Evolutionary conservation across 2,113 vertebrate species (phyloP).

Genomic region (Echinops telfairi): DNA sequence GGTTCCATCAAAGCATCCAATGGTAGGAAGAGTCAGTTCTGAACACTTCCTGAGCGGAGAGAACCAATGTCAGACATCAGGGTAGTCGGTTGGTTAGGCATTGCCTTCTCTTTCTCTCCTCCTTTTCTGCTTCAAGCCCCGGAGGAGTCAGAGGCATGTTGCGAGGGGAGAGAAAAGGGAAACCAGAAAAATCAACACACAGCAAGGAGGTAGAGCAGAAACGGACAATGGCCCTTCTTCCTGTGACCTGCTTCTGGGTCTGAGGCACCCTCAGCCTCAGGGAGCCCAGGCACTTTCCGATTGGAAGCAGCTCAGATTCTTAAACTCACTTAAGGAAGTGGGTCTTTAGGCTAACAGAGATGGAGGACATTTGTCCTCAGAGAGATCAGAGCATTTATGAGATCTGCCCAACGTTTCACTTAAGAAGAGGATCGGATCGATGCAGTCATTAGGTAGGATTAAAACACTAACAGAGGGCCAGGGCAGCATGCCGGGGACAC

Average conservation of each 20-base stretch:
- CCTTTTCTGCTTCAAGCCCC: neutral
- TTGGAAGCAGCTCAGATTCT: neutral
- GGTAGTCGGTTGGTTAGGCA: neutral
- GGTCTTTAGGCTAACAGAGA: slow-evolving; percentile 1
- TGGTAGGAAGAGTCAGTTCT: neutral
- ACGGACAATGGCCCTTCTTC: neutral
- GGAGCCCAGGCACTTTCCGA: neutral
- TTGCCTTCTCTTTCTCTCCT: neutral
- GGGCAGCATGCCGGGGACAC: neutral
- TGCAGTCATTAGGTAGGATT: neutral
- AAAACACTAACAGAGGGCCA: neutral
- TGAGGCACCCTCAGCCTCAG: neutral
- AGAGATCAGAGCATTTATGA: no score
- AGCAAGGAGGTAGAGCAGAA: neutral
- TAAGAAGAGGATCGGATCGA: neutral
- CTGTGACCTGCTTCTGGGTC: neutral
- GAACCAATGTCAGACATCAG: neutral
- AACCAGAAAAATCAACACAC: neutral
- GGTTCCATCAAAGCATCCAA: neutral
- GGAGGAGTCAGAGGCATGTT: neutral
- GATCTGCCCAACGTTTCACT: neutral
- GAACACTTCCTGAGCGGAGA: neutral
- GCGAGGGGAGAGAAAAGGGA: neutral
- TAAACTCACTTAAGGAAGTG: neutral
- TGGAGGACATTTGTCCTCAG: neutral